Evolutionary conservation across 2,113 vertebrate species (phyloP).

Genomic region (Cephalopterus ornatus): DNA sequence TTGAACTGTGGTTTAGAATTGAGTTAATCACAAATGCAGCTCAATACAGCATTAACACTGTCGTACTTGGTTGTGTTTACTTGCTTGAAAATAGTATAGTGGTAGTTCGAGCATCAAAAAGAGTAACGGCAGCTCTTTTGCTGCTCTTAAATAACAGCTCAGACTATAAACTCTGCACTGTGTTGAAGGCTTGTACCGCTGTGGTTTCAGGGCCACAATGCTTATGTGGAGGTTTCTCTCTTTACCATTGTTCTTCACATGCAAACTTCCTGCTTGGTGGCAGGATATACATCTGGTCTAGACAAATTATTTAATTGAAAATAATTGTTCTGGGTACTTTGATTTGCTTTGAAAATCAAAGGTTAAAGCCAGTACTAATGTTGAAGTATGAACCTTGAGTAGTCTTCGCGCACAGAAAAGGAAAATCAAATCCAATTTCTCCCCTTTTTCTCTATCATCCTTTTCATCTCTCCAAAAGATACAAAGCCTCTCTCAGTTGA

Average conservation of each 20-base stretch:
- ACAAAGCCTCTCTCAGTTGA: background rate
- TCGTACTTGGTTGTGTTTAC: background rate
- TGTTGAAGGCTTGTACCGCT: background rate
- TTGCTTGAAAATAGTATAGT: background rate
- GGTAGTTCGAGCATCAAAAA: background rate
- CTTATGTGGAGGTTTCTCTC: background rate
- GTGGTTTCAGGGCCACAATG: background rate
- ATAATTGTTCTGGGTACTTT: background rate
- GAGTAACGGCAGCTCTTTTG: background rate
- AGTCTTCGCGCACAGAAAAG: background rate
- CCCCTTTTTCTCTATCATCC: background rate
- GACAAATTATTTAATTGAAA: background rate
- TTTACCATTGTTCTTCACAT: background rate
- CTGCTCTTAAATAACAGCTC: background rate
- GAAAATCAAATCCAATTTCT: background rate
- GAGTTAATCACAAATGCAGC: background rate
- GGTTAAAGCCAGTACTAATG: accelerated
- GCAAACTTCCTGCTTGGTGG: background rate
- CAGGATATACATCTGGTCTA: background rate
- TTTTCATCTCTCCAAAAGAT: background rate
- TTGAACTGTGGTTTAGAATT: background rate
- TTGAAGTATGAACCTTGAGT: background rate
- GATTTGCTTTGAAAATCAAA: background rate
- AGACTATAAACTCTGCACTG: background rate
- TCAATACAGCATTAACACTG: background rate